Percentiles rank a stretch among this genome's conserved stretches.
phyloP scores from a whole-genome alignment of 2,797 vertebrate species.

The Crax fasciolata region DNA sequence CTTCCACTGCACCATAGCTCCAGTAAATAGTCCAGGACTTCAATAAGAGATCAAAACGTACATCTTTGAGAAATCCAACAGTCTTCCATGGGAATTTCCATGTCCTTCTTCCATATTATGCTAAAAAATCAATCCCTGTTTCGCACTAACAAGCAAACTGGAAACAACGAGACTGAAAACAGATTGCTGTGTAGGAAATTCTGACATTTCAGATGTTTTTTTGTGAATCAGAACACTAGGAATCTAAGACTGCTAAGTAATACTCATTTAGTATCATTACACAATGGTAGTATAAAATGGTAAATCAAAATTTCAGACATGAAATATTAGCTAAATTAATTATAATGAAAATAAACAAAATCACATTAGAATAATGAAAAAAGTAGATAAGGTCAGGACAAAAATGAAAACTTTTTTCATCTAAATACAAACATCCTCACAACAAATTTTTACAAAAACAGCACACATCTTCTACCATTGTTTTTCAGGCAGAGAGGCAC shows the following conservation, averaged over 20 bases:
- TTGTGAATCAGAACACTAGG: background rate
- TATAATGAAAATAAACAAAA: background rate
- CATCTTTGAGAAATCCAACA: background rate
- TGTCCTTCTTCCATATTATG: background rate
- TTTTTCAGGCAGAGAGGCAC: background rate
- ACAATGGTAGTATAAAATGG: background rate
- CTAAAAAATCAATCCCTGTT: background rate
- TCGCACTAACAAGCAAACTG: background rate
- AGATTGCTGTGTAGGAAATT: background rate
- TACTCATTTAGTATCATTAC: background rate
- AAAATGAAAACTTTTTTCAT: background rate
- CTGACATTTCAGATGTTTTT: background rate
- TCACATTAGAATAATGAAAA: background rate
- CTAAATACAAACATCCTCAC: background rate
- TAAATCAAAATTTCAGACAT: background rate
- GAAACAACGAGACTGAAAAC: background rate
- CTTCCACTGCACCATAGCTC: background rate
- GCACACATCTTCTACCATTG: background rate
- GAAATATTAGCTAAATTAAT: background rate
- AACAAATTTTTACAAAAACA: background rate
- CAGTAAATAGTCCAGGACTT: background rate
- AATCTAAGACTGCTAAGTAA: background rate
- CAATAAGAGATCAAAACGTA: background rate
- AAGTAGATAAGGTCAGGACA: background rate
- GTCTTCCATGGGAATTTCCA: background rate